Evolutionary conservation across 1,140 invertebrate species (phyloP).

Genomic region (Zaprionus inermis): DNA sequence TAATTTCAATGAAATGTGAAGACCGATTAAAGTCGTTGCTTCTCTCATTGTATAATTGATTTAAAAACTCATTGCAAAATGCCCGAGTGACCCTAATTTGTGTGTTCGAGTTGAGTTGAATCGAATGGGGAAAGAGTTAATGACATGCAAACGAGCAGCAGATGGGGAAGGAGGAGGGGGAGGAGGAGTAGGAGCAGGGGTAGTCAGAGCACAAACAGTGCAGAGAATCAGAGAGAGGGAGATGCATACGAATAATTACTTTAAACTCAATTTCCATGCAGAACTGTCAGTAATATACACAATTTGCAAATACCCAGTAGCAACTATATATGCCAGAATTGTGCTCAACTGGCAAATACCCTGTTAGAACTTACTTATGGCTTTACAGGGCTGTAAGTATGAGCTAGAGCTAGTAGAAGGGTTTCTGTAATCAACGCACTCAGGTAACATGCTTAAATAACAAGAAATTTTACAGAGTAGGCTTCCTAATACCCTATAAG

Average conservation of each 20-base stretch:
- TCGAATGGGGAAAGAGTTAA: slow-evolving; percentile 10
- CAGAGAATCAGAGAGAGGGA: not conserved
- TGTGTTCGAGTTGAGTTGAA: slow-evolving; percentile 11
- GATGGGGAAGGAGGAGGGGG: not conserved
- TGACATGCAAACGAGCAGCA: slow-evolving; percentile 9
- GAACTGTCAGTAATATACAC: not conserved
- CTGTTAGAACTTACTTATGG: too few relatives aligned
- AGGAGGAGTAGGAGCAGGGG: not conserved
- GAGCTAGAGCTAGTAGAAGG: too few relatives aligned
- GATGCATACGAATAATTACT: slow-evolving; percentile 6
- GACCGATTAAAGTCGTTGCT: slow-evolving; percentile 9
- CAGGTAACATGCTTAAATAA: too few relatives aligned
- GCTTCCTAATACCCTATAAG: too few relatives aligned
- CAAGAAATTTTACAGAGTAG: too few relatives aligned
- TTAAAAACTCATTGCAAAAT: slow-evolving; percentile 45
- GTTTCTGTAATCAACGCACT: too few relatives aligned
- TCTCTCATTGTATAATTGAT: slow-evolving; percentile 54
- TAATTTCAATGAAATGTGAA: not conserved
- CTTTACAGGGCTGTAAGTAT: too few relatives aligned
- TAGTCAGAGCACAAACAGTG: not conserved
- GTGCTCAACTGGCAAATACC: too few relatives aligned
- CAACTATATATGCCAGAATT: too few relatives aligned
- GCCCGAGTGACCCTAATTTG: slow-evolving; percentile 62
- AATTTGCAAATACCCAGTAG: not conserved
- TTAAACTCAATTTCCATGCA: slow-evolving; percentile 3